Evolutionary conservation across 2,888 invertebrate genomes (phyloP).

Genomic region (Nematopogon swammerdamellus): DNA sequence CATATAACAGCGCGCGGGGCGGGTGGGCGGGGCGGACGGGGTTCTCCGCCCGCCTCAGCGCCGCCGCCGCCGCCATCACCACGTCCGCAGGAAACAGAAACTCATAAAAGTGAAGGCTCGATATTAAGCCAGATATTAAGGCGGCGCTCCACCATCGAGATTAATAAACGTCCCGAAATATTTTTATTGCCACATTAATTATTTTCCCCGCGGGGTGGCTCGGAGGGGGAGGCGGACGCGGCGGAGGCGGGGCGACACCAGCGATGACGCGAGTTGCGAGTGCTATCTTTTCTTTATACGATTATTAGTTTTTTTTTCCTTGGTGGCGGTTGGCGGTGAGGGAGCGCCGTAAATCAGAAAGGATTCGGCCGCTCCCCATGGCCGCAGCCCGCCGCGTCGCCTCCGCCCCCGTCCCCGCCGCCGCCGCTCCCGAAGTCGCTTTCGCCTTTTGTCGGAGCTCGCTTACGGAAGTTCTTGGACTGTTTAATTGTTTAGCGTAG

Average conservation of each 20-base stretch:
- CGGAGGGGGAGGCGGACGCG: neutral
- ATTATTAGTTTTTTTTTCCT: conserved; percentile 1
- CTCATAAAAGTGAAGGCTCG: neutral
- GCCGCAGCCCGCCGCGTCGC: too few relatives aligned
- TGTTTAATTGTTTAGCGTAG: too few relatives aligned
- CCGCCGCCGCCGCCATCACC: too few relatives aligned
- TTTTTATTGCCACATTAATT: conserved; percentile 2
- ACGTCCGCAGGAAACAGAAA: neutral
- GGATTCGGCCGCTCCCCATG: too few relatives aligned
- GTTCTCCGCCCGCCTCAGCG: too few relatives aligned
- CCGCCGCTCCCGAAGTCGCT: too few relatives aligned
- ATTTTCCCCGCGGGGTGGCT: neutral
- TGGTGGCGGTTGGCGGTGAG: neutral
- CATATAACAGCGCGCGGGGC: too few relatives aligned
- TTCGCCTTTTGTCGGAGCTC: too few relatives aligned
- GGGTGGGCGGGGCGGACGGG: too few relatives aligned
- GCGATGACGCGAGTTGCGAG: neutral
- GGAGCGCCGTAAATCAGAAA: neutral
- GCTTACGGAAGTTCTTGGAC: too few relatives aligned
- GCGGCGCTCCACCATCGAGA: neutral
- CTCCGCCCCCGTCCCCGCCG: too few relatives aligned
- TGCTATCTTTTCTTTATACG: conserved; percentile 1
- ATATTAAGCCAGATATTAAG: neutral
- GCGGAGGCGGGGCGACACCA: neutral
- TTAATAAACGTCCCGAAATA: neutral